Conservation (phyloP, 2,113 vertebrate genomes). For the Ceuthmochares aereus region DNA sequence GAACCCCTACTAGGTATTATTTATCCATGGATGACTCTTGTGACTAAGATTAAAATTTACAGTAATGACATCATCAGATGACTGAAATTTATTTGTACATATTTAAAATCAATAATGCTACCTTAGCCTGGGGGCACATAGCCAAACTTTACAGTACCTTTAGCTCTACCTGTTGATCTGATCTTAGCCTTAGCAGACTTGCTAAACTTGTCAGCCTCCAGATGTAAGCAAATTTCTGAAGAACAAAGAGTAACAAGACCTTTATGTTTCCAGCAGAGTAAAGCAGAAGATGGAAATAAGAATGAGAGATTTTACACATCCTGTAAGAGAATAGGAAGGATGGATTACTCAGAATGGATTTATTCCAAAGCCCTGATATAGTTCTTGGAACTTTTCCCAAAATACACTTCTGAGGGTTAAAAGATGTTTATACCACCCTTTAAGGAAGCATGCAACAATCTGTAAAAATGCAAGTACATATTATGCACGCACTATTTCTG, state of each 20-base stretch:
- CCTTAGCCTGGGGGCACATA: not conserved
- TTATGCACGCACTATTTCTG: not conserved
- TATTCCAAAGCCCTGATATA: not conserved
- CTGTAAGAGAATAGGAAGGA: not conserved
- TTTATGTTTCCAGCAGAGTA: not conserved
- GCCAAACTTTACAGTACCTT: not conserved
- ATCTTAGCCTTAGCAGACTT: not conserved
- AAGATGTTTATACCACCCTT: not conserved
- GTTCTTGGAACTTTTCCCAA: not conserved
- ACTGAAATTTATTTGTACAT: not conserved
- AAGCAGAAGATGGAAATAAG: not conserved
- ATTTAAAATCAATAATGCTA: not conserved
- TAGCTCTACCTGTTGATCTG: not conserved
- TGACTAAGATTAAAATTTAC: not conserved
- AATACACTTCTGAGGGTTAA: not conserved
- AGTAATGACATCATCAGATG: not conserved
- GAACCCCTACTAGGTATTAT: not conserved
- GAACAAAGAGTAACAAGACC: not conserved
- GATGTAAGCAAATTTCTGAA: not conserved
- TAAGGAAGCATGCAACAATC: not conserved
- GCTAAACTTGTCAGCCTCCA: not conserved
- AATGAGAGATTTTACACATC: not conserved
- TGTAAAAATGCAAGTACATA: not conserved
- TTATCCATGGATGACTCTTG: not conserved
- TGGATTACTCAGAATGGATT: not conserved